Evolutionary conservation across 2,888 invertebrate species (phyloP).

Genomic region (Ichneumon xanthorius): DNA sequence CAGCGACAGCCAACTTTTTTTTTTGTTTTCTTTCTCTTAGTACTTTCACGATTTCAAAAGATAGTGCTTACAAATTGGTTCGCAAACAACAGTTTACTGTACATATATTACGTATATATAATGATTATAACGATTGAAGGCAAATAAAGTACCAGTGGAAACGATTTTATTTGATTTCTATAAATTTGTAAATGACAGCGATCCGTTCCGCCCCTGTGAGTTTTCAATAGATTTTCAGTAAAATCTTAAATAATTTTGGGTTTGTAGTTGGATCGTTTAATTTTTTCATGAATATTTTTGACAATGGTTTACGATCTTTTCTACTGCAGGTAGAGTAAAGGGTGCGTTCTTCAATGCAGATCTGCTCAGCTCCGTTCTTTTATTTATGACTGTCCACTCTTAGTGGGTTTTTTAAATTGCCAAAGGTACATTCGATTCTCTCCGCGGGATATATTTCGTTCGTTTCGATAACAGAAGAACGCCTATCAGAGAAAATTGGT

Average conservation of each 20-base stretch:
- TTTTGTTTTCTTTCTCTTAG: slow-evolving; percentile 62
- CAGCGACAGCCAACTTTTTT: slow-evolving; percentile 52
- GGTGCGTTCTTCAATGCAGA: no score
- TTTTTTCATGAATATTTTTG: not conserved
- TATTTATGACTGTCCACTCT: no score
- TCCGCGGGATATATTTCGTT: no score
- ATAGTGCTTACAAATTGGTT: slow-evolving; percentile 26
- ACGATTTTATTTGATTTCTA: slow-evolving; percentile 60
- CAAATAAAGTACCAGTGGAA: slow-evolving; percentile 81
- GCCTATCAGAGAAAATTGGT: no score
- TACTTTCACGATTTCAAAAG: not conserved
- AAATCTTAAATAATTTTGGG: not conserved
- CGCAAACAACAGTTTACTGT: slow-evolving; percentile 80
- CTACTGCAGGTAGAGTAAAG: not conserved
- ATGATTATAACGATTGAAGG: slow-evolving; percentile 79
- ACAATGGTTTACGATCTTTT: not conserved
- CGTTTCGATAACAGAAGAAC: no score
- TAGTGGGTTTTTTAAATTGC: no score
- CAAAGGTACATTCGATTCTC: no score
- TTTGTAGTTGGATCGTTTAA: not conserved
- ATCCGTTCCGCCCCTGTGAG: slow-evolving; percentile 8
- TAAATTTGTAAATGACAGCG: not conserved
- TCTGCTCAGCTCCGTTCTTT: no score
- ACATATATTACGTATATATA: slow-evolving; percentile 78
- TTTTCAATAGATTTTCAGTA: not conserved